These are phyloP conservation scores for Chionoecetes opilio DNA, from an alignment of 1,140 invertebrate genomes.

Conservation along the genomic window DNA sequence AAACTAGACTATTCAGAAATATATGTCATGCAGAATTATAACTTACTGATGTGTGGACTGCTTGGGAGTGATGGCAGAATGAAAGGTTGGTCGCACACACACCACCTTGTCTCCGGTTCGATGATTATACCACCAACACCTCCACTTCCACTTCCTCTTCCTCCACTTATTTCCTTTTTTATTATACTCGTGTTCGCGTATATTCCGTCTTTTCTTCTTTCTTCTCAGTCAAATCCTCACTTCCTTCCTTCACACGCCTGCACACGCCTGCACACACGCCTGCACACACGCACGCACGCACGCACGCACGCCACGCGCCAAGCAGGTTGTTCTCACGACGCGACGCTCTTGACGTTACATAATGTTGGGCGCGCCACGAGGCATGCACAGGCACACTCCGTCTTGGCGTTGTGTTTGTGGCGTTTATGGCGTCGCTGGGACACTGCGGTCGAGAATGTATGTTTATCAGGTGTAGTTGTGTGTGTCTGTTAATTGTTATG, in stretches of 20 bases:
- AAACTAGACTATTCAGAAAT: neutral
- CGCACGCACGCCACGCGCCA: neutral
- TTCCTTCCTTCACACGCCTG: neutral
- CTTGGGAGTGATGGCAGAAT: neutral
- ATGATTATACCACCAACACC: neutral
- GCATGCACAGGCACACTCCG: neutral
- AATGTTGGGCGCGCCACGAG: neutral
- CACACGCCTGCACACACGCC: neutral
- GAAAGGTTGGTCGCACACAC: neutral
- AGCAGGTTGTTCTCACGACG: neutral
- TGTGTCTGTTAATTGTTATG: neutral
- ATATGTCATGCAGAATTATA: neutral
- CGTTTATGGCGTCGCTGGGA: neutral
- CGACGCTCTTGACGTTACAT: neutral
- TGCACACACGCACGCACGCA: neutral
- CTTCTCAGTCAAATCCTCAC: neutral
- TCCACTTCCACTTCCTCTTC: neutral
- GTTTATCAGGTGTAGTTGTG: neutral
- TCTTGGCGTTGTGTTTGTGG: neutral
- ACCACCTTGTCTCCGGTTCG: neutral
- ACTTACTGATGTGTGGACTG: neutral
- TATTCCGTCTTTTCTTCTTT: neutral
- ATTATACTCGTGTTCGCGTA: too few relatives aligned
- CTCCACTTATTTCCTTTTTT: neutral
- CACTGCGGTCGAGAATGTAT: neutral